Evolutionary conservation across 1,140 invertebrate species (phyloP).

Genomic region (Drosophila nebulosa): DNA sequence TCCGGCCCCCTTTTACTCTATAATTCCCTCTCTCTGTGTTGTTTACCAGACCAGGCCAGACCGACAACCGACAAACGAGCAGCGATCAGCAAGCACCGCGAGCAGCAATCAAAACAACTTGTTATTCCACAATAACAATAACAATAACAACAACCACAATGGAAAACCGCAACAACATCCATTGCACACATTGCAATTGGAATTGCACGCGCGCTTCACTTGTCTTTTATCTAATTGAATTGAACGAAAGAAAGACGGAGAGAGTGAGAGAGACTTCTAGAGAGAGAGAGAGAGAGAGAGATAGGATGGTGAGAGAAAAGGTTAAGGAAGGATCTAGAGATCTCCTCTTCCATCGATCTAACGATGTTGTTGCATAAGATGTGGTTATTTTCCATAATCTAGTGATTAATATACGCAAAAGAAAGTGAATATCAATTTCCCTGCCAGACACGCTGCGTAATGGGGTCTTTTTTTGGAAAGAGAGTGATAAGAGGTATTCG

Average conservation of each 20-base stretch:
- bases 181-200: slow-evolving; percentile 20
- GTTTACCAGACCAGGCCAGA: slow-evolving; percentile 55
- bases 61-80: slow-evolving; percentile 17
- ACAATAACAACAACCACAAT: slow-evolving; percentile 26
- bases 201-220: slow-evolving; percentile 32
- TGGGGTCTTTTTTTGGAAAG: background rate
- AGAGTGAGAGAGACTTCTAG: background rate
- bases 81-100: too few relatives aligned
- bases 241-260: background rate
- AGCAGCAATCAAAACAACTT: slow-evolving; percentile 70
- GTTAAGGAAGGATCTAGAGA: too few relatives aligned
- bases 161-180: slow-evolving; percentile 26
- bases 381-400: slow-evolving; percentile 56
- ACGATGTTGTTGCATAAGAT: slow-evolving; percentile 2
- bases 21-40: slow-evolving; percentile 7
- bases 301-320: too few relatives aligned
- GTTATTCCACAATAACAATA: slow-evolving; percentile 58
- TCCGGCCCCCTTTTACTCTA: background rate
- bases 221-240: slow-evolving; percentile 37
- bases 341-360: too few relatives aligned
- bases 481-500: slow-evolving; percentile 40
- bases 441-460: slow-evolving; percentile 16
- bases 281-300: too few relatives aligned
- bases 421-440: slow-evolving; percentile 40
- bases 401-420: slow-evolving; percentile 32